phyloP scores from a whole-genome alignment of 35 echinoderm and acorn worm genomes.

The Chiridota heheva region DNA sequence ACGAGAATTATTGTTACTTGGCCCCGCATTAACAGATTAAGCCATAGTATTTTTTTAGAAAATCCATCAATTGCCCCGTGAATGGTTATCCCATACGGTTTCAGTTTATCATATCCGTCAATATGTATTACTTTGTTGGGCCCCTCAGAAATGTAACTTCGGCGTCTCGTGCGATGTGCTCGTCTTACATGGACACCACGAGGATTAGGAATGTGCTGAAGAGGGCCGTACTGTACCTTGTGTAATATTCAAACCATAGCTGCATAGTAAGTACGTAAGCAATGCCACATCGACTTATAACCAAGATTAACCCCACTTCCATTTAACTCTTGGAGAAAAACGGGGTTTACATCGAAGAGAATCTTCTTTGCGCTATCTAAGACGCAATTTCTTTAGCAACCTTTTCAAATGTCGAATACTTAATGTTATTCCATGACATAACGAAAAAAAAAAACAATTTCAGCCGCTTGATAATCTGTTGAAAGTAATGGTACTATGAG shows the following conservation, averaged over 20 bases:
- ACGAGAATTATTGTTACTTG: slow-evolving; percentile 40
- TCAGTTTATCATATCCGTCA: slow-evolving; percentile 76
- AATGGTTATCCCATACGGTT: slow-evolving; percentile 58
- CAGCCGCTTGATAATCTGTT: too few relatives aligned
- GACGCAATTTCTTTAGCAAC: too few relatives aligned
- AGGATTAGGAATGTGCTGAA: slow-evolving; percentile 39
- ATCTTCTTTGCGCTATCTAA: too few relatives aligned
- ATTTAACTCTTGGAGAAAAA: not conserved
- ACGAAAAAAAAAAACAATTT: too few relatives aligned
- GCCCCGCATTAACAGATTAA: slow-evolving; percentile 53
- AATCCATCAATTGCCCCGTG: slow-evolving; percentile 59
- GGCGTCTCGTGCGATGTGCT: slow-evolving; percentile 20
- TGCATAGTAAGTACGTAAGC: not conserved
- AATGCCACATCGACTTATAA: slow-evolving; percentile 7
- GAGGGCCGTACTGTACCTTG: not conserved
- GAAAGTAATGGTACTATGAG: too few relatives aligned
- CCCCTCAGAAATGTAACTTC: slow-evolving; percentile 42
- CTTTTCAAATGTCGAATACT: too few relatives aligned
- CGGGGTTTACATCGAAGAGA: too few relatives aligned
- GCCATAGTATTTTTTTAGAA: slow-evolving; percentile 60
- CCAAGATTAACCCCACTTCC: not conserved
- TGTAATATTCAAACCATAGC: slow-evolving; percentile 12
- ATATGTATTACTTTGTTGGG: slow-evolving; percentile 47
- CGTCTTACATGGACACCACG: slow-evolving; percentile 25
- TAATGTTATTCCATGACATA: too few relatives aligned